These are phyloP conservation scores for Hyla sarda DNA, from an alignment of 2,113 vertebrate genomes.

Conservation along the genomic window DNA sequence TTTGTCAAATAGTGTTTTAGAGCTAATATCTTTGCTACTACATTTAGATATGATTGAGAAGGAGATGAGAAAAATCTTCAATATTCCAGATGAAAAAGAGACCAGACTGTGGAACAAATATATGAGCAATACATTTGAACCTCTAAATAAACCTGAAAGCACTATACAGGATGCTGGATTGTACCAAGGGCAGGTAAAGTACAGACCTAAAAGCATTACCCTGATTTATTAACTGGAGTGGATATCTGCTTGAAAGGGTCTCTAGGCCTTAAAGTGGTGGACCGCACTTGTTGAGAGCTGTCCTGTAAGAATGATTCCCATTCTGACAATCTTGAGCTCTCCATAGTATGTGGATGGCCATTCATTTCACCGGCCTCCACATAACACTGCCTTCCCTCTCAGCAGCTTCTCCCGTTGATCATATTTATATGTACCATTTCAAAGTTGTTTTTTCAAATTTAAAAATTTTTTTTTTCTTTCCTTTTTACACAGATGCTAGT, in stretches of 20 bases:
- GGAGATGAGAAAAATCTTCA: conserved; percentile 97
- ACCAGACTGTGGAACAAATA: conserved; percentile 98
- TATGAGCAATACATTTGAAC: conserved; percentile 99
- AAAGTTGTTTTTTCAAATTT: background rate
- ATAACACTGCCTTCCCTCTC: too few species aligned
- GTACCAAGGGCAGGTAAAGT: conserved; percentile 95
- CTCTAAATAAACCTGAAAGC: conserved; percentile 96
- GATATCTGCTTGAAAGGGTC: too few species aligned
- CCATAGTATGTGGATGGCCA: too few species aligned
- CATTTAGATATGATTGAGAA: conserved; percentile 93
- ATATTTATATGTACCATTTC: too few species aligned
- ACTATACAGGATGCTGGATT: conserved; percentile 98
- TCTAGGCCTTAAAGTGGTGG: too few species aligned
- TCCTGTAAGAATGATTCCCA: too few species aligned
- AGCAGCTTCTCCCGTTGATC: too few species aligned
- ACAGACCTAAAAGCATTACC: background rate
- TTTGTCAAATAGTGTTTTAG: background rate
- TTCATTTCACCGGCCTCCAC: too few species aligned
- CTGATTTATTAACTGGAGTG: too few species aligned
- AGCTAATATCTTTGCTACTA: conserved; percentile 14
- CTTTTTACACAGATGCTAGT: conserved; percentile 86
- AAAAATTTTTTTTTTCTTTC: conserved; percentile 31
- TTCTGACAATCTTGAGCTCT: too few species aligned
- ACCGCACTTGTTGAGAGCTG: too few species aligned
- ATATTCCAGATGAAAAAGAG: conserved; percentile 93